phyloP scores from a whole-genome alignment of 2,113 vertebrate species.

The Onychostoma macrolepis region DNA sequence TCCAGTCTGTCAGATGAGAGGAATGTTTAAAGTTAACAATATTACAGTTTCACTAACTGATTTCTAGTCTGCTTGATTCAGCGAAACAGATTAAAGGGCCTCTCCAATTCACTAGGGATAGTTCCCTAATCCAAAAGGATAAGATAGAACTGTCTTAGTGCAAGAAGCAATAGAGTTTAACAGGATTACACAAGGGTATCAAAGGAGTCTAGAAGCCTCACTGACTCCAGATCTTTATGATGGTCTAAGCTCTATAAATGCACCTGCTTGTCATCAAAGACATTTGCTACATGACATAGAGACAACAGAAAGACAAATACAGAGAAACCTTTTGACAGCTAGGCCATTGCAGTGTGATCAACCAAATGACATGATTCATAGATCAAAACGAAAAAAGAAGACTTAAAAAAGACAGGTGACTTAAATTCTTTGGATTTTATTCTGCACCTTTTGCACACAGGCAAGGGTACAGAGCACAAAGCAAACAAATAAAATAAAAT shows the following conservation, averaged over 20 bases:
- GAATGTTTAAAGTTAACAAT: constrained; percentile 16
- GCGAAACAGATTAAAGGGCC: constrained; percentile 23
- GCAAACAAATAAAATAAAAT: constrained; percentile 1
- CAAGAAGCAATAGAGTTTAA: constrained; percentile 35
- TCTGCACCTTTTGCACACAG: background rate
- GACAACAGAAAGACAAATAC: constrained; percentile 20
- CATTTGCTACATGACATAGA: constrained; percentile 16
- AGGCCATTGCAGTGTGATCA: background rate
- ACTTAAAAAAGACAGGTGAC: constrained; percentile 9
- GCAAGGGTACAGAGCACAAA: background rate
- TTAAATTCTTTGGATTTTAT: background rate
- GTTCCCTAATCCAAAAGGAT: constrained; percentile 38
- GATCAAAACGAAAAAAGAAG: background rate
- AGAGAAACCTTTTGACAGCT: constrained; percentile 14
- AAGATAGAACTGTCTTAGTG: constrained; percentile 18
- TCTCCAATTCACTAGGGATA: constrained; percentile 23
- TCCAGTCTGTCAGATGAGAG: background rate
- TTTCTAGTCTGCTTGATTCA: background rate
- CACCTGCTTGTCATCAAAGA: constrained; percentile 35
- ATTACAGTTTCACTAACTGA: constrained; percentile 15
- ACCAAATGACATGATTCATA: background rate
- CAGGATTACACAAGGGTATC: constrained; percentile 45
- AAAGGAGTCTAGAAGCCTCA: constrained; percentile 27
- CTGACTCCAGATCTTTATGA: constrained; percentile 37
- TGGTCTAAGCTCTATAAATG: constrained; percentile 16